These are phyloP conservation scores for Pseudochirops corinnae DNA, from an alignment of 2,797 vertebrate species.

Conservation along the genomic window DNA sequence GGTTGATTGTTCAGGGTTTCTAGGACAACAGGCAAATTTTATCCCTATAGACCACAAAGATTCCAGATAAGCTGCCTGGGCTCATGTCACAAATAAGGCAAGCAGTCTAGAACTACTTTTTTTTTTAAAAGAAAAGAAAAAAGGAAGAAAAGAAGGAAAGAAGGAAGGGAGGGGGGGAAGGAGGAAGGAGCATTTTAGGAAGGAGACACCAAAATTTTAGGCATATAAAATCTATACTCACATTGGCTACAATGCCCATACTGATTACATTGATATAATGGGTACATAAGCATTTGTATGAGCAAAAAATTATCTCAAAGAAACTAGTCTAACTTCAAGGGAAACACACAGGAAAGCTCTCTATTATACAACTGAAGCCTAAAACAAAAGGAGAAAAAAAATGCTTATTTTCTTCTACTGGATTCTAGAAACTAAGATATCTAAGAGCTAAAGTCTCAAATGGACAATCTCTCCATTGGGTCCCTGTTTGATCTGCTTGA, in stretches of 20 bases:
- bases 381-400: neutral
- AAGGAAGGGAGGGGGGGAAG: too few relatives aligned
- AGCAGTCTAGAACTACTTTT: too few relatives aligned
- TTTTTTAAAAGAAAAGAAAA: too few relatives aligned
- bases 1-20: neutral
- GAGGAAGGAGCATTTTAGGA: neutral
- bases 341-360: neutral
- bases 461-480: neutral
- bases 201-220: neutral
- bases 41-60: neutral
- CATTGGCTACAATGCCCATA: neutral
- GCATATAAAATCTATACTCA: neutral
- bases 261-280: neutral
- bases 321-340: neutral
- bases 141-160: too few relatives aligned
- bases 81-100: neutral
- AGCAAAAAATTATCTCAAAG: neutral
- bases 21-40: neutral
- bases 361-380: neutral
- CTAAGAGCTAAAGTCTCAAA: neutral
- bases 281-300: neutral
- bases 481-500: neutral
- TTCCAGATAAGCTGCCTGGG: neutral
- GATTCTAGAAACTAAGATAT: neutral
- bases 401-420: neutral